Base-by-base conservation (phyloP, 2,797 vertebrate species). In the Varecia variegata region DNA sequence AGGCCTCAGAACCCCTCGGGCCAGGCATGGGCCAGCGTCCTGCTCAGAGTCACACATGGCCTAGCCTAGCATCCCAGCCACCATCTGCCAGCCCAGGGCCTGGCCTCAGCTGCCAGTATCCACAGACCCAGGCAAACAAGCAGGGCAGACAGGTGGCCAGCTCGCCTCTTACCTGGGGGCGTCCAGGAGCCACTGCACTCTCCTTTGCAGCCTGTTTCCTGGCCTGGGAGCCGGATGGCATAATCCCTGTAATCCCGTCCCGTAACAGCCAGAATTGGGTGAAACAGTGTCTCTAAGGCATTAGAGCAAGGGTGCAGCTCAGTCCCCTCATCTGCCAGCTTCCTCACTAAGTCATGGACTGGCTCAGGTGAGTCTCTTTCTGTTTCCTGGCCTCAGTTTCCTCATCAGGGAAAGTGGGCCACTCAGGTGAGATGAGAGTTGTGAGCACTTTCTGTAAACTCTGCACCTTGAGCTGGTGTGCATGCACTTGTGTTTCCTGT, bases 391-490 rank as follows among this genome's bases (percentile, higher is more conserved):
- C n/a, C 80, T 65, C 54, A 21, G 58, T 88, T 54, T 93, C 60
- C 70, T 71, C 15, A 25, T 74, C 47, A 21, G 68, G 40, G 86
- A 90, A 56, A 38, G 45, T 56, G 40, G 40, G 7, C 54, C 56
- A 5, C 56, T 74, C 58, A 5, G 73, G 27, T 52, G 20, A 58
- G 40, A 14, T 15, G 88, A 17, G 32, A 27, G 40, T 15, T 20
- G 20, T 23, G n/a, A 47, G 47, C 45, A 9, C 23, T 25, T 32
- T 79, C n/a, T 58, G 14, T 68, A 27, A 54, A 35, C 14, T 60
- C n/a, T 13, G 15, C 67, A 10, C 11, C 0, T 4, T 1, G 32
- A 5, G 23, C 12, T 35, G 17, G 1, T 3, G 4, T 45, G 77
- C 30, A 17, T 15, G 21, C 23, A 18, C 5, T 14, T 80, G 13